Evolutionary conservation across 2,113 vertebrate genomes (phyloP).

Genomic region (Microtus pennsylvanicus): DNA sequence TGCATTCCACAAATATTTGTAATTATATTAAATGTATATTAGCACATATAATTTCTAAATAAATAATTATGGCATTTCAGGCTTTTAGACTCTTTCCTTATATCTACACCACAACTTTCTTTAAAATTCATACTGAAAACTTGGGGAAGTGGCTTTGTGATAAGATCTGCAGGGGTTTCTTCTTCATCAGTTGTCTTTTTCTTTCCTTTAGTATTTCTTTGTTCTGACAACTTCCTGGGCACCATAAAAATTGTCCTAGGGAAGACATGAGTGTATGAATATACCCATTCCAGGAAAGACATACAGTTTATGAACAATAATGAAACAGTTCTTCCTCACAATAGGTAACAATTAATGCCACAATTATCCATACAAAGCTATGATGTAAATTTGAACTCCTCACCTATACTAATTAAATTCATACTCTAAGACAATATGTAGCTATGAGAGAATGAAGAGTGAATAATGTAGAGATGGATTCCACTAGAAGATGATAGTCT

Average conservation of each 20-base stretch:
- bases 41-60: neutral
- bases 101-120: neutral
- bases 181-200: neutral
- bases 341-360: neutral
- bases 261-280: neutral
- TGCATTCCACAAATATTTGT: neutral
- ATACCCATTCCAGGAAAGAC: neutral
- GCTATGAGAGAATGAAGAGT: neutral
- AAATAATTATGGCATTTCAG: neutral
- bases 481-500: neutral
- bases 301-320: neutral
- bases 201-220: neutral
- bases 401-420: neutral
- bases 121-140: neutral
- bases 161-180: rapidly evolving
- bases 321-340: neutral
- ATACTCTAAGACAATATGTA: neutral
- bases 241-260: neutral
- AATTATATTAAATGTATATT: neutral
- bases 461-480: neutral
- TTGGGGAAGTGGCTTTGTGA: neutral
- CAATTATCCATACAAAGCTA: neutral
- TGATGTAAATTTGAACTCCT: neutral
- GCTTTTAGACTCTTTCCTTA: neutral
- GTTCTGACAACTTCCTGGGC: neutral